Conservation (phyloP, 1,140 invertebrate species). For the Drosophila punjabiensis region DNA sequence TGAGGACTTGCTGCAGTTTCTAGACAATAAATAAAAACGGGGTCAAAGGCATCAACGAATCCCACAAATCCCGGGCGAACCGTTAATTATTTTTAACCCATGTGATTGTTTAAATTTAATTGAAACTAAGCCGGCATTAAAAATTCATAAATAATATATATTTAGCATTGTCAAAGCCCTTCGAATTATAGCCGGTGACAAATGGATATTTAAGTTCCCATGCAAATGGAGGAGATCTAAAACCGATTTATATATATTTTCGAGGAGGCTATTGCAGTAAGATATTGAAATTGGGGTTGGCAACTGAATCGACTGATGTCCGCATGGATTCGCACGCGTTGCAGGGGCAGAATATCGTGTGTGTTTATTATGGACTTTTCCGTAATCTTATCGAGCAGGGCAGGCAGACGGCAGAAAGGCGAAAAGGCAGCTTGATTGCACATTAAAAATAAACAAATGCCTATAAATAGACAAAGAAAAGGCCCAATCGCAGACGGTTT, state of each 20-base stretch:
- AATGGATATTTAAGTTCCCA: conserved; percentile 73
- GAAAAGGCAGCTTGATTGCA: conserved; percentile 58
- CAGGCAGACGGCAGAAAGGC: conserved; percentile 23
- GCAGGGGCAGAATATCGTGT: conserved; percentile 20
- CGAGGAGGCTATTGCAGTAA: conserved; percentile 7
- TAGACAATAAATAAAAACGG: background rate
- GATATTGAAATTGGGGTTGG: conserved; percentile 41
- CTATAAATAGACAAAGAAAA: conserved; percentile 61
- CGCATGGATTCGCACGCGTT: conserved; percentile 18
- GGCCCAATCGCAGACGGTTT: conserved; percentile 37
- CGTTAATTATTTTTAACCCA: background rate
- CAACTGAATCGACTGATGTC: conserved; percentile 40
- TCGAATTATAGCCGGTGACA: conserved; percentile 43
- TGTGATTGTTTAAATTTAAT: conserved; percentile 37
- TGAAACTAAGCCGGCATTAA: conserved; percentile 53
- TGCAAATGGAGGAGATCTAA: conserved; percentile 75
- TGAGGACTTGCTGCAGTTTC: background rate
- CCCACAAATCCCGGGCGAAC: background rate
- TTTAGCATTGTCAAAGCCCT: conserved; percentile 29
- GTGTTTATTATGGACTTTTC: conserved; percentile 50
- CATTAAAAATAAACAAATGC: conserved; percentile 73
- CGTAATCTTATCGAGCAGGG: conserved; percentile 65
- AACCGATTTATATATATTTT: conserved; percentile 59
- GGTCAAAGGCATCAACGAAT: background rate
- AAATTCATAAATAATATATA: conserved; percentile 66